Conservation (phyloP, 2,888 invertebrate genomes). For the Tyria jacobaeae region DNA sequence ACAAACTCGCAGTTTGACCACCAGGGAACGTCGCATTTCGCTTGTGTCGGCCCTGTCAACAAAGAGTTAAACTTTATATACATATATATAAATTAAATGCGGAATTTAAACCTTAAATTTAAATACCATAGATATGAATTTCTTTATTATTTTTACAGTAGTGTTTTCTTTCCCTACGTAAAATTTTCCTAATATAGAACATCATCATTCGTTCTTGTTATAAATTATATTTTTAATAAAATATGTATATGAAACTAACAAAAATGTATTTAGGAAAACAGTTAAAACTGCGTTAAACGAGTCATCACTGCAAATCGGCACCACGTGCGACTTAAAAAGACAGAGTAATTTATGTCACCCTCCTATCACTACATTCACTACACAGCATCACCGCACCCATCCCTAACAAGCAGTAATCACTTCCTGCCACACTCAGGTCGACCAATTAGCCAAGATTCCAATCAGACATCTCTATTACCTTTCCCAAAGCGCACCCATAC, state of each 20-base stretch:
- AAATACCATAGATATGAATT: no score
- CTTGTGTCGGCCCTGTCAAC: slow-evolving; percentile 90
- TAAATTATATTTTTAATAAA: no score
- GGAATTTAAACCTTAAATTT: no score
- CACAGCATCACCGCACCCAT: slow-evolving; percentile 8
- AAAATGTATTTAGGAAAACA: no score
- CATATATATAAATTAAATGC: no score
- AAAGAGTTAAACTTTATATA: neutral
- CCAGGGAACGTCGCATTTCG: slow-evolving; percentile 93
- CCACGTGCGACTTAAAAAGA: neutral
- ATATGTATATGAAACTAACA: no score
- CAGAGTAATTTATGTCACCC: neutral
- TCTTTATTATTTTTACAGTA: no score
- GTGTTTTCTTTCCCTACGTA: no score
- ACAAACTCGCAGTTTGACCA: slow-evolving; percentile 89
- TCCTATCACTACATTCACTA: neutral
- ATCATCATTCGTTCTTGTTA: no score
- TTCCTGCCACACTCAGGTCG: slow-evolving; percentile 15
- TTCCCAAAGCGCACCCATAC: slow-evolving; percentile 16
- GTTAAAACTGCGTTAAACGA: neutral
- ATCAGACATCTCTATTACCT: slow-evolving; percentile 26
- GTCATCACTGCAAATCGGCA: neutral
- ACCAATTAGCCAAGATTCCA: slow-evolving; percentile 27
- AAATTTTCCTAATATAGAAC: no score
- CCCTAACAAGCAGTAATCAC: slow-evolving; percentile 15